Evolutionary conservation across 2,113 vertebrate genomes (phyloP).

Genomic region (Peromyscus californicus): DNA sequence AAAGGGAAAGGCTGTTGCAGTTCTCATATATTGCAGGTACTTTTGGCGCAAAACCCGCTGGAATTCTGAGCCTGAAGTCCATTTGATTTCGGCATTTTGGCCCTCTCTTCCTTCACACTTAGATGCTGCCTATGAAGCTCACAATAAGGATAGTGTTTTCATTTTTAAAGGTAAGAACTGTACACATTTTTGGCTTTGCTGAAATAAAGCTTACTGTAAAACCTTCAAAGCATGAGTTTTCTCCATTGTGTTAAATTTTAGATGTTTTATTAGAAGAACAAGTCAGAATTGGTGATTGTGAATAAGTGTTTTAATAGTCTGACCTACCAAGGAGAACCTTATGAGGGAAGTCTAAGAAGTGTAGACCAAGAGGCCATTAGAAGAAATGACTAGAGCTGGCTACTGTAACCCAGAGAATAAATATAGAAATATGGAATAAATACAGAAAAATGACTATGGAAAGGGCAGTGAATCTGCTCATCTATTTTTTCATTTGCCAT

Average conservation of each 20-base stretch:
- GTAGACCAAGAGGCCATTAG: neutral
- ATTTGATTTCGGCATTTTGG: slow-evolving; percentile 89
- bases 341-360: neutral
- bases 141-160: slow-evolving; percentile 65
- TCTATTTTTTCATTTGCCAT: neutral
- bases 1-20: neutral
- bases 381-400: neutral
- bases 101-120: slow-evolving; percentile 86
- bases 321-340: neutral
- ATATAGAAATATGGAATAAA: neutral
- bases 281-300: neutral
- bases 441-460: neutral
- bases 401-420: neutral
- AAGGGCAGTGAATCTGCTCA: neutral
- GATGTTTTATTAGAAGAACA: neutral
- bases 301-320: neutral
- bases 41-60: slow-evolving; percentile 87
- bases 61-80: slow-evolving; percentile 62
- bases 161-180: slow-evolving; percentile 83
- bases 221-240: neutral
- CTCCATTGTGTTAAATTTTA: slow-evolving; percentile 1
- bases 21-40: slow-evolving; percentile 82
- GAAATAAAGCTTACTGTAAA: neutral
- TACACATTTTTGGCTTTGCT: neutral
- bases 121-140: slow-evolving; percentile 87